These are phyloP conservation scores for Scrobipalpa costella DNA, from an alignment of 2,888 invertebrate species.

Conservation along the genomic window DNA sequence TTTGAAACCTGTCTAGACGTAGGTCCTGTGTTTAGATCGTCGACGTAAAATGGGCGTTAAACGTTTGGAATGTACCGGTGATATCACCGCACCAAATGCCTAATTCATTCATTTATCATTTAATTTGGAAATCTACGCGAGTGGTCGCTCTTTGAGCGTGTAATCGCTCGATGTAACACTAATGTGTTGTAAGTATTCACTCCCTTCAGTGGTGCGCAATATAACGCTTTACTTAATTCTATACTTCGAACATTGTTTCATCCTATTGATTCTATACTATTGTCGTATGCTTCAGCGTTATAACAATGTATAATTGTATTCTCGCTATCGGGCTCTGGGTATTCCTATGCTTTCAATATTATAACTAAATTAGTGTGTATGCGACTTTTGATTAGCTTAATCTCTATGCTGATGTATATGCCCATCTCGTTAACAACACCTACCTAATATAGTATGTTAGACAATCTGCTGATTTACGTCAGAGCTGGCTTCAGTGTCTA, in stretches of 20 bases:
- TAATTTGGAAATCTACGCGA: conserved; percentile 61
- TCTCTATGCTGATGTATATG: conserved; percentile 79
- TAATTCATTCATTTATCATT: conserved; percentile 66
- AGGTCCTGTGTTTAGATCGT: conserved; percentile 70
- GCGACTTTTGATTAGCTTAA: conserved; percentile 78
- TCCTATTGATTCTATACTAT: conserved; percentile 74
- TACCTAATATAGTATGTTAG: conserved; percentile 75
- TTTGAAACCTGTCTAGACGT: conserved; percentile 65
- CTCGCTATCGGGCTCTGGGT: conserved; percentile 79
- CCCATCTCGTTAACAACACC: conserved; percentile 75
- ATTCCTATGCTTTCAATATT: conserved; percentile 80
- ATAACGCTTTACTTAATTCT: conserved; percentile 73
- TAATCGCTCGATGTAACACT: conserved; percentile 63
- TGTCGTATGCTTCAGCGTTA: conserved; percentile 80
- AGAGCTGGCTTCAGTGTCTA: conserved; percentile 80
- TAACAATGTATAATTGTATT: conserved; percentile 70
- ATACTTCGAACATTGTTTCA: conserved; percentile 73
- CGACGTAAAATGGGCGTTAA: conserved; percentile 51
- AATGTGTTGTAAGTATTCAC: conserved; percentile 76
- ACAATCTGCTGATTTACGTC: conserved; percentile 76
- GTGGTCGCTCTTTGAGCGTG: conserved; percentile 61
- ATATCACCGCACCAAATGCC: conserved; percentile 45
- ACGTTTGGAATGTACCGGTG: conserved; percentile 45
- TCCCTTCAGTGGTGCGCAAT: conserved; percentile 69
- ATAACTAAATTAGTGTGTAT: conserved; percentile 73